Evolutionary conservation across 1,140 invertebrate genomes (phyloP).

Genomic region (Whitmania pigra): DNA sequence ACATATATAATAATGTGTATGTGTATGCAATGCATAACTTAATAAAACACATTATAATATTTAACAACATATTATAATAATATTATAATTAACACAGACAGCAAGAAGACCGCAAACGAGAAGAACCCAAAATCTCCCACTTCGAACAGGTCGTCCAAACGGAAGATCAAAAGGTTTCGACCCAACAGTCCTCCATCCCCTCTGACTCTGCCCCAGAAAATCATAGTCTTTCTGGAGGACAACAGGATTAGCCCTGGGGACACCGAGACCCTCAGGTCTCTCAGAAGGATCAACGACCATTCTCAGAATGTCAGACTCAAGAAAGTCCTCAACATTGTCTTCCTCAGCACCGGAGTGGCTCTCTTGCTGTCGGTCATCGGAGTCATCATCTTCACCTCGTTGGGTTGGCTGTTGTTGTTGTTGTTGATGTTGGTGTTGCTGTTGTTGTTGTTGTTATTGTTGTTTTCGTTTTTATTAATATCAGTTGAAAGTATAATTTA

Average conservation of each 20-base stretch:
- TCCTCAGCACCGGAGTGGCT: conserved; percentile 19
- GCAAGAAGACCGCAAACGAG: neutral
- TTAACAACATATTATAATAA: no score
- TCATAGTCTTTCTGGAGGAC: conserved; percentile 17
- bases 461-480: neutral
- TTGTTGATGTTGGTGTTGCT: no score
- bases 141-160: neutral
- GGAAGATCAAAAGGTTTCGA: neutral
- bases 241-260: conserved; percentile 19
- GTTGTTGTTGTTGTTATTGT: no score
- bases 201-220: neutral
- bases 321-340: conserved; percentile 23
- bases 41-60: no score
- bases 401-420: conserved; percentile 11
- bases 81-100: neutral
- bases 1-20: no score
- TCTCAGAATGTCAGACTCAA: conserved; percentile 19
- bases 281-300: conserved; percentile 7
- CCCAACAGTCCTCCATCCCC: neutral
- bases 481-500: no score
- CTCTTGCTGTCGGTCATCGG: conserved; percentile 21
- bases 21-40: no score
- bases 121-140: neutral
- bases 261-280: conserved; percentile 6
- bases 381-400: conserved; percentile 22